A percentile compares a stretch with the other conserved stretches of the same genome.
phyloP scores from a whole-genome alignment of 2,797 vertebrate species.

The Salarias fasciatus region DNA sequence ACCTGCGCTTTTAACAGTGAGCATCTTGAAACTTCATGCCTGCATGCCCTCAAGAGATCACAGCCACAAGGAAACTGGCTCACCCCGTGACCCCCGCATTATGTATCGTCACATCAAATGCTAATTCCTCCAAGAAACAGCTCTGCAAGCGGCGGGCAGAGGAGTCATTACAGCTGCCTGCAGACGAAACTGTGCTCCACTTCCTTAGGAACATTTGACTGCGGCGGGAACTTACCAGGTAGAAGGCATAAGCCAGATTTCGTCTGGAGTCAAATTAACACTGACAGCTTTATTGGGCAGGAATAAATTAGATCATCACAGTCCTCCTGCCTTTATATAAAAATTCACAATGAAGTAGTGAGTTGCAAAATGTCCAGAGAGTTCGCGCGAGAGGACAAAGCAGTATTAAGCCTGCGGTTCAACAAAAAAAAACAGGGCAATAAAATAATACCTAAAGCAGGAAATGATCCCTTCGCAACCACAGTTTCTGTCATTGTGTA shows the following conservation, averaged over 20 bases:
- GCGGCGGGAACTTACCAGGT: constrained; percentile 18
- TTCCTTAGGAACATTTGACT: constrained; percentile 4
- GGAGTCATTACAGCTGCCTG: constrained; percentile 21
- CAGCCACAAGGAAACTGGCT: constrained; percentile 29
- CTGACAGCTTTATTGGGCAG: constrained; percentile 61
- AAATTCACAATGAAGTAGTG: constrained; percentile 23
- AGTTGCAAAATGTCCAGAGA: constrained; percentile 33
- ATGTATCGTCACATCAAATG: constrained; percentile 5
- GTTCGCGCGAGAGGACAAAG: constrained; percentile 43
- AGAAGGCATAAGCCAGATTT: constrained; percentile 10
- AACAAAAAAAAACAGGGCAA: constrained; percentile 16
- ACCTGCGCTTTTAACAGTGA: constrained; percentile 14
- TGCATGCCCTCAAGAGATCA: constrained; percentile 22
- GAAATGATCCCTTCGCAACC: constrained; percentile 37
- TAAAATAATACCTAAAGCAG: constrained; percentile 36
- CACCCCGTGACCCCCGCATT: constrained; percentile 17
- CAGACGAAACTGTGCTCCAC: no score
- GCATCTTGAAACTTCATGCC: constrained; percentile 36
- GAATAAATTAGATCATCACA: constrained; percentile 58
- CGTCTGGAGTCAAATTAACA: constrained; percentile 42
- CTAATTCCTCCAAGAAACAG: constrained; percentile 17
- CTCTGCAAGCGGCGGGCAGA: constrained; percentile 3
- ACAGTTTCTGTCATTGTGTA: constrained; percentile 45
- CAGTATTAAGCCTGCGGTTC: constrained; percentile 41
- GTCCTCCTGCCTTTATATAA: constrained; percentile 34